These are phyloP conservation scores for Prionailurus viverrinus DNA, from an alignment of 2,113 vertebrate species.

Conservation along the genomic window DNA sequence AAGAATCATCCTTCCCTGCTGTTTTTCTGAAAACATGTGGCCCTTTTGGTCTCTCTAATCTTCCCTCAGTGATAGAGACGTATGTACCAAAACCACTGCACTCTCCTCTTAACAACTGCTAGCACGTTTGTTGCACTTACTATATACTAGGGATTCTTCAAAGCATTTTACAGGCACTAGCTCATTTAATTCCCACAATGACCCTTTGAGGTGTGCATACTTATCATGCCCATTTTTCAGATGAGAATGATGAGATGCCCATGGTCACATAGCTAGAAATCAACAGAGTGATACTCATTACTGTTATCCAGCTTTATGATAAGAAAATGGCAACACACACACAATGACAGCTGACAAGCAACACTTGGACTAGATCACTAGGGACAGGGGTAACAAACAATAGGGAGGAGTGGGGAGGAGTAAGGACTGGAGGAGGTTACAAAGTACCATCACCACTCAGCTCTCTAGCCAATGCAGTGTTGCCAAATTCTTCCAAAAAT, in stretches of 20 bases:
- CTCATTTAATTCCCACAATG: background rate
- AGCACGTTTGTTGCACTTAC: background rate
- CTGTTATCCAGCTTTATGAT: background rate
- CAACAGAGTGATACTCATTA: background rate
- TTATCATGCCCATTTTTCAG: background rate
- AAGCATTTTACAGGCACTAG: background rate
- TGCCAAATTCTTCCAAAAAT: conserved; percentile 1
- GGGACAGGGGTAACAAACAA: background rate
- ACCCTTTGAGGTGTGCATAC: background rate
- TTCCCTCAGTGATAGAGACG: background rate
- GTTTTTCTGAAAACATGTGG: background rate
- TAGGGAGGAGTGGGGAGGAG: background rate
- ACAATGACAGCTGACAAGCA: background rate
- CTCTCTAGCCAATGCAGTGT: background rate
- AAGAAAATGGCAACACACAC: background rate
- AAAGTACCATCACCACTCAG: background rate
- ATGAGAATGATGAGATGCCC: background rate
- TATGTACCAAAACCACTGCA: background rate
- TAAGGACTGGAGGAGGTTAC: background rate
- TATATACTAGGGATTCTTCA: background rate
- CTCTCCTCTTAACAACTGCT: background rate
- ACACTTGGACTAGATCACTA: background rate
- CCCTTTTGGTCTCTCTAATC: background rate
- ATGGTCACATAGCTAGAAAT: background rate
- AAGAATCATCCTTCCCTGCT: background rate